Conservation (phyloP, 2,113 vertebrate genomes). For the Tupaia chinensis region DNA sequence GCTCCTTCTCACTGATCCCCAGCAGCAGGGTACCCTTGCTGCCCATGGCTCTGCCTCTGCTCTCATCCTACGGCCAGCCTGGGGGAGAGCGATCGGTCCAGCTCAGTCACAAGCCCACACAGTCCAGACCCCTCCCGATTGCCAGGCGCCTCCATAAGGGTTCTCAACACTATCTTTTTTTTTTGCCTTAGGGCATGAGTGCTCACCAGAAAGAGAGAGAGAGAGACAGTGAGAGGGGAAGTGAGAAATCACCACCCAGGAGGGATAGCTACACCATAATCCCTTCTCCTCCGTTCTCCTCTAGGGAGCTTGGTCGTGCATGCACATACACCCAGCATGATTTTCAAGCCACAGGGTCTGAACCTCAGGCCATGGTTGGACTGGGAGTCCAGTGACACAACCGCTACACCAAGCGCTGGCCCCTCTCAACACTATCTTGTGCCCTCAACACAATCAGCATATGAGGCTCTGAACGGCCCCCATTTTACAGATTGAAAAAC, state of each 20-base stretch:
- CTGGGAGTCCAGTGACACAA: too few species aligned
- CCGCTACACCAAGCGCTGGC: too few species aligned
- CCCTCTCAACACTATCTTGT: neutral
- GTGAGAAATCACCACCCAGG: too few species aligned
- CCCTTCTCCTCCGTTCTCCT: too few species aligned
- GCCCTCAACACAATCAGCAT: neutral
- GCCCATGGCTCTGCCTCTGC: neutral
- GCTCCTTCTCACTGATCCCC: neutral
- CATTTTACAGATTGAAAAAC: constrained; percentile 20
- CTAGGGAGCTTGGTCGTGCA: too few species aligned
- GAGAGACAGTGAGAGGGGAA: too few species aligned
- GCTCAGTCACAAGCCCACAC: neutral
- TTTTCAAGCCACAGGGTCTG: too few species aligned
- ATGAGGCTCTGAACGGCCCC: neutral
- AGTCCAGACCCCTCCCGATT: neutral
- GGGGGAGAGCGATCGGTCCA: neutral
- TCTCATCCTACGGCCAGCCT: neutral
- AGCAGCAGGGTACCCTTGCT: neutral
- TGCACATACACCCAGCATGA: too few species aligned
- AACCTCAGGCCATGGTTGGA: too few species aligned
- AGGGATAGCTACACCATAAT: too few species aligned
- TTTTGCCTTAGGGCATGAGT: too few species aligned
- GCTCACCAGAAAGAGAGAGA: too few species aligned
- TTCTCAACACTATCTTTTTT: neutral
- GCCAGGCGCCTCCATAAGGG: neutral